A percentile compares a stretch with the other conserved stretches of the same genome.
Conservation (phyloP, 2,888 invertebrate species). For the Mesorhabditis spiculigera region DNA sequence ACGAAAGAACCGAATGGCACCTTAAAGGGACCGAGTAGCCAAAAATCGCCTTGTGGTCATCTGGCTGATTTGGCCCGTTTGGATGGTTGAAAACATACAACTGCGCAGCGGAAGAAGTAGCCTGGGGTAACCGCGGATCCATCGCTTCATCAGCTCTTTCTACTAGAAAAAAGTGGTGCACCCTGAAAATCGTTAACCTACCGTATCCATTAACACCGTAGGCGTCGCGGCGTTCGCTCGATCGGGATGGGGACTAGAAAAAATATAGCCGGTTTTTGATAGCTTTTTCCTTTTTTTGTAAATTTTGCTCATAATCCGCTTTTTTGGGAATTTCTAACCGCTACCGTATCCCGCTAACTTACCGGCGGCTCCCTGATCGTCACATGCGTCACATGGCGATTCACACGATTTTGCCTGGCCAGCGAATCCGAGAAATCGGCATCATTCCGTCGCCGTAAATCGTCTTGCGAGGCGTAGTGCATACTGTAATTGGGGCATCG, state of each 20-base stretch:
- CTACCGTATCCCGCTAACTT: no score
- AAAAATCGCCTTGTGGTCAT: no score
- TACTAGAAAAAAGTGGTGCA: neutral
- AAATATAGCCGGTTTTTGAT: no score
- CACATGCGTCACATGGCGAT: neutral
- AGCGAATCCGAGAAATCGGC: no score
- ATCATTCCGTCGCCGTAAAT: neutral
- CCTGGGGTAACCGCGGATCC: neutral
- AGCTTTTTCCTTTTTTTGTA: no score
- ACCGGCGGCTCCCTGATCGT: neutral
- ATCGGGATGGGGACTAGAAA: neutral
- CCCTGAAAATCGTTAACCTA: no score
- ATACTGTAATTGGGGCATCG: neutral
- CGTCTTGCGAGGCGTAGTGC: neutral
- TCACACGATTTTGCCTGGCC: neutral
- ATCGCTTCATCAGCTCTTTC: neutral
- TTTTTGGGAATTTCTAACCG: no score
- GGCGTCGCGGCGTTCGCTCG: neutral
- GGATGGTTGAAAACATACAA: no score
- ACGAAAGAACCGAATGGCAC: no score
- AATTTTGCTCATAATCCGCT: no score
- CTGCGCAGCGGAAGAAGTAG: neutral
- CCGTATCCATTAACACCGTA: slow-evolving; percentile 3
- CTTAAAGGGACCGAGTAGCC: no score
- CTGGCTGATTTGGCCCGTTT: no score